These are phyloP conservation scores for Brachyhypopomus gauderio DNA, from an alignment of 2,113 vertebrate genomes.

Conservation along the genomic window DNA sequence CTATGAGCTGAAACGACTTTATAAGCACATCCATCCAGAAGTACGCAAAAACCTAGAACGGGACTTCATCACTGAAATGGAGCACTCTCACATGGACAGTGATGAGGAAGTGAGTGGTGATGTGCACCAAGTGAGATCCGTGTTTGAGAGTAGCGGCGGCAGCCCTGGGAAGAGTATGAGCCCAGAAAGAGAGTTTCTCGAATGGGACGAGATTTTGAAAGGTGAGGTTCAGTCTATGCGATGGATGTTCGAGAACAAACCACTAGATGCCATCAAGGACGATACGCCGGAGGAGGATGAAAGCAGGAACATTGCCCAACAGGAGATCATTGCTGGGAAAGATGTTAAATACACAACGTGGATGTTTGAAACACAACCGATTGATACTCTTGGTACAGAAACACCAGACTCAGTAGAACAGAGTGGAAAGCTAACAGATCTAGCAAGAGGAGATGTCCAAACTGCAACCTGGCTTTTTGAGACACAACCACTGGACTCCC, in stretches of 20 bases:
- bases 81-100: conserved; percentile 62
- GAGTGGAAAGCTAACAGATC: conserved; percentile 69
- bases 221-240: conserved; percentile 84
- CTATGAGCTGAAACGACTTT: conserved; percentile 82
- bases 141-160: conserved; percentile 80
- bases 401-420: conserved; percentile 57
- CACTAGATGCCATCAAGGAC: conserved; percentile 80
- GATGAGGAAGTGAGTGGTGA: conserved; percentile 70
- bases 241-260: conserved; percentile 86
- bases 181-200: conserved; percentile 76
- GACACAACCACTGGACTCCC: conserved; percentile 78
- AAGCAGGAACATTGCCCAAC: conserved; percentile 72
- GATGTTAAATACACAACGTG: conserved; percentile 82
- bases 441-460: conserved; percentile 77
- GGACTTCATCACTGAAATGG: conserved; percentile 77
- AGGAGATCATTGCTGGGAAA: conserved; percentile 83
- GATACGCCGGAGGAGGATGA: conserved; percentile 73
- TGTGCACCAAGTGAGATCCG: conserved; percentile 73
- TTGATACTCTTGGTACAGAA: conserved; percentile 70
- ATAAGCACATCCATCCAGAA: conserved; percentile 83
- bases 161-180: conserved; percentile 74
- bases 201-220: conserved; percentile 85
- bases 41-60: conserved; percentile 82
- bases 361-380: conserved; percentile 89
- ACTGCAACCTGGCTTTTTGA: conserved; percentile 83